Evolutionary conservation across 2,113 vertebrate species (phyloP).

Genomic region (Morone chrysops): DNA sequence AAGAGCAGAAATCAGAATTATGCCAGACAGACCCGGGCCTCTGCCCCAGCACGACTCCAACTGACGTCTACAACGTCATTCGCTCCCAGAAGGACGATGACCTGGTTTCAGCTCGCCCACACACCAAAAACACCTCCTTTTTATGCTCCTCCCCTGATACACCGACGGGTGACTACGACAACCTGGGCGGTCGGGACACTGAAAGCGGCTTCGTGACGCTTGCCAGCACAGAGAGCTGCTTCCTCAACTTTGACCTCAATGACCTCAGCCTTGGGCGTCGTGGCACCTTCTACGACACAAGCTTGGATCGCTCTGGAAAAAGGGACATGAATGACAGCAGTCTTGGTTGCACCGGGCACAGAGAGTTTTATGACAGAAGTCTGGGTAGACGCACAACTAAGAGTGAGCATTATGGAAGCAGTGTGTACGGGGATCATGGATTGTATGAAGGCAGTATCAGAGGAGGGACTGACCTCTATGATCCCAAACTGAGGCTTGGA

Average conservation of each 20-base stretch:
- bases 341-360: constrained; percentile 50
- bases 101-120: constrained; percentile 87
- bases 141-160: constrained; percentile 82
- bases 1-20: constrained; percentile 74
- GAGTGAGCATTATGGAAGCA: constrained; percentile 75
- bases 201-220: constrained; percentile 88
- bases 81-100: constrained; percentile 90
- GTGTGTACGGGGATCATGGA: constrained; percentile 53
- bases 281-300: constrained; percentile 86
- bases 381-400: constrained; percentile 77
- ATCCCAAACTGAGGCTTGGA: constrained; percentile 56
- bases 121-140: constrained; percentile 93
- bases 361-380: constrained; percentile 71
- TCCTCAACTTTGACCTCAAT: constrained; percentile 93
- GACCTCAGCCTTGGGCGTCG: constrained; percentile 83
- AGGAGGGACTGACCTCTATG: constrained; percentile 63
- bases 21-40: constrained; percentile 79
- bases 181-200: constrained; percentile 81
- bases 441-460: constrained; percentile 61
- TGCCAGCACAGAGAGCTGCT: constrained; percentile 89
- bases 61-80: constrained; percentile 91
- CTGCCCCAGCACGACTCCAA: constrained; percentile 81
- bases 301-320: constrained; percentile 73
- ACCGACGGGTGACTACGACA: constrained; percentile 86
- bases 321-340: constrained; percentile 58